Percentiles rank a stretch among this genome's conserved stretches.
Evolutionary conservation across 1,140 invertebrate species (phyloP).

Genomic region (Zeugodacus cucurbitae): DNA sequence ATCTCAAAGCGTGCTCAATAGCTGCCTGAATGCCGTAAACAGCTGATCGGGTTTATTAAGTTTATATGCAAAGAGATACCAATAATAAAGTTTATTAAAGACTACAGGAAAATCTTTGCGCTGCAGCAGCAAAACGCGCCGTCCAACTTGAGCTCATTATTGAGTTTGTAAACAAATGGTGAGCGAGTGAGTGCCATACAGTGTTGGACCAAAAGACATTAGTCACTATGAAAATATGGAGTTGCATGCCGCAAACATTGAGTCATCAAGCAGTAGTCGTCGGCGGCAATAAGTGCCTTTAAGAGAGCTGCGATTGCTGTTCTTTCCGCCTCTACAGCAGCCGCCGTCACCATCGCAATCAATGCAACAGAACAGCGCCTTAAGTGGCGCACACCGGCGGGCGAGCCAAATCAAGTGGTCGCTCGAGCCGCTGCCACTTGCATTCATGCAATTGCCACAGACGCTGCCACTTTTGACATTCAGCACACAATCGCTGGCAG

Average conservation of each 20-base stretch:
- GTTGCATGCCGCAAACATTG: constrained; percentile 34
- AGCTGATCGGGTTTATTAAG: constrained; percentile 2
- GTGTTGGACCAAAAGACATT: neutral
- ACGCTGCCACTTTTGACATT: neutral
- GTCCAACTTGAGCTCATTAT: neutral
- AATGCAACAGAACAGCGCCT: neutral
- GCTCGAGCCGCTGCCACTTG: neutral
- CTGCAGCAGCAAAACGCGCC: neutral
- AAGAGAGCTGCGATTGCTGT: constrained; percentile 16
- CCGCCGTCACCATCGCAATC: neutral
- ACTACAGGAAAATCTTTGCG: neutral
- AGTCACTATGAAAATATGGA: constrained; percentile 18
- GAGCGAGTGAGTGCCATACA: neutral
- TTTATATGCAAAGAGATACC: neutral
- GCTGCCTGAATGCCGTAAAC: neutral
- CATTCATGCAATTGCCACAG: neutral
- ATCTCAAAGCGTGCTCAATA: neutral
- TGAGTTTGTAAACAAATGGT: neutral
- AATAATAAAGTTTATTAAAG: neutral
- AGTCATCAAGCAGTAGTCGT: constrained; percentile 37
- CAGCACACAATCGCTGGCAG: neutral
- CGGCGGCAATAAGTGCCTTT: neutral
- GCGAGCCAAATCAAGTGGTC: constrained; percentile 32
- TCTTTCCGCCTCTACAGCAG: neutral
- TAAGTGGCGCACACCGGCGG: neutral